Percentiles rank a stretch among this genome's conserved stretches.
Conservation (phyloP, 2,888 invertebrate genomes). For the Nezara viridula region DNA sequence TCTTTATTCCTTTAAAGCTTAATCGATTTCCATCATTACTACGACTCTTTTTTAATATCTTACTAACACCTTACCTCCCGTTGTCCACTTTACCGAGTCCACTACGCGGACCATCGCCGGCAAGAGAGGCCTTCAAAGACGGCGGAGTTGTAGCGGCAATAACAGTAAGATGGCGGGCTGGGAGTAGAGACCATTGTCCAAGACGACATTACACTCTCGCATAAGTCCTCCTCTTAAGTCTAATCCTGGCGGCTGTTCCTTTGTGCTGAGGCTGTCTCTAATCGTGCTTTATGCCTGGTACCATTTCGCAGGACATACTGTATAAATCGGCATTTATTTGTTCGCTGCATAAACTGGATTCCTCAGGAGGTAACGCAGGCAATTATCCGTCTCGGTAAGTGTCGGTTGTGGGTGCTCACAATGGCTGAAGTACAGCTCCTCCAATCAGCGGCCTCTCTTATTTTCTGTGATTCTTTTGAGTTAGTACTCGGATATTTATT, state of each 20-base stretch:
- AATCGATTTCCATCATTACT: no score
- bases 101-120: neutral
- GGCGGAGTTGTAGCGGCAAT: conserved; percentile 39
- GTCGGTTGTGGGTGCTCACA: conserved; percentile 40
- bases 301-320: conserved; percentile 34
- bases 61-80: no score
- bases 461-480: conserved; percentile 47
- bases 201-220: conserved; percentile 41
- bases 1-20: no score
- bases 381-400: conserved; percentile 32
- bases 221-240: conserved; percentile 33
- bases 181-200: conserved; percentile 46
- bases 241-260: conserved; percentile 39
- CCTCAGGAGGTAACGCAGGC: conserved; percentile 38
- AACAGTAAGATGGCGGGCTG: conserved; percentile 47
- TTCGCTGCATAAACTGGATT: conserved; percentile 52
- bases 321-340: conserved; percentile 55
- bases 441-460: conserved; percentile 47
- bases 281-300: conserved; percentile 53
- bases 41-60: no score
- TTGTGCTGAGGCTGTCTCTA: conserved; percentile 40
- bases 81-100: neutral
- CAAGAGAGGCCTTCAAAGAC: conserved; percentile 37
- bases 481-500: conserved; percentile 22
- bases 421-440: conserved; percentile 47